phyloP scores from a whole-genome alignment of 2,797 vertebrate species.

The Apogon talboti region DNA sequence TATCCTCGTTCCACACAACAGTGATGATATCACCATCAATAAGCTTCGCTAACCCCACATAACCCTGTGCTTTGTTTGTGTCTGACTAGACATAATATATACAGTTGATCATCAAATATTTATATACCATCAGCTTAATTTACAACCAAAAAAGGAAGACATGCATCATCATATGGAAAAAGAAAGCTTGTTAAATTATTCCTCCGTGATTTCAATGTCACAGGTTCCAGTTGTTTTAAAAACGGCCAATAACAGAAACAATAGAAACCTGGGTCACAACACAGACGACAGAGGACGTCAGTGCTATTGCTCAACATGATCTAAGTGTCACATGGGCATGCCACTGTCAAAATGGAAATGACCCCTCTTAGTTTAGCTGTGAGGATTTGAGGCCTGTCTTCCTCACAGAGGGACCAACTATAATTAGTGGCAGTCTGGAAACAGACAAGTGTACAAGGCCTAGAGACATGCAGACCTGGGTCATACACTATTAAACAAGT shows the following conservation, averaged over 20 bases:
- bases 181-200: no score
- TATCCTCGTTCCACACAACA: constrained; percentile 38
- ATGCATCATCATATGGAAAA: no score
- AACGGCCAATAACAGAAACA: neutral
- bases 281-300: constrained; percentile 18
- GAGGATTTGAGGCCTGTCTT: constrained; percentile 46
- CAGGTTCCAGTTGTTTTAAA: no score
- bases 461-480: neutral
- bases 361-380: constrained; percentile 67
- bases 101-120: no score
- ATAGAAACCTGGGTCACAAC: constrained; percentile 19
- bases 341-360: constrained; percentile 76
- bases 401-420: constrained; percentile 47
- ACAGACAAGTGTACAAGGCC: constrained; percentile 12
- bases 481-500: neutral
- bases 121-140: no score
- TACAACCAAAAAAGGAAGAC: no score
- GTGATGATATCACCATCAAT: constrained; percentile 55
- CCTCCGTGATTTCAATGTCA: no score
- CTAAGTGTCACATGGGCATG: constrained; percentile 76
- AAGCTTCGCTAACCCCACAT: neutral
- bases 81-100: neutral
- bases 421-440: constrained; percentile 61
- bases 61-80: neutral
- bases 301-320: constrained; percentile 66